These are phyloP conservation scores for Acleris sparsana DNA, from an alignment of 2,888 invertebrate species.

Conservation along the genomic window DNA sequence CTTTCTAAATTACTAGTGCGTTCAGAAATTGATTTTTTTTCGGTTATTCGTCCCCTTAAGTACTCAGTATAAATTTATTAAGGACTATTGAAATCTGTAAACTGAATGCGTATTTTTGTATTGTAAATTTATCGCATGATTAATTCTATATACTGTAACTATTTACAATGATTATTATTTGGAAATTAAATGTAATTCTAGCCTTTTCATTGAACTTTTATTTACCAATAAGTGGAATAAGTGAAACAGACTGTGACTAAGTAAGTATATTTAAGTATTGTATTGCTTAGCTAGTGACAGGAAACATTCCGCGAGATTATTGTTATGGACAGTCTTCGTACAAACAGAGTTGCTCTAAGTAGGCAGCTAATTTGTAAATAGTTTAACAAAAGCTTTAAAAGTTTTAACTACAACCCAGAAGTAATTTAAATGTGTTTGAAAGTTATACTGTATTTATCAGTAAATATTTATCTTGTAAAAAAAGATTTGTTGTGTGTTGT, in stretches of 20 bases:
- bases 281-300: conserved; percentile 74
- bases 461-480: not conserved
- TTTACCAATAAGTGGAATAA: conserved; percentile 46
- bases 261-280: conserved; percentile 69
- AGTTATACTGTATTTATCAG: no score
- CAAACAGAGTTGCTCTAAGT: conserved; percentile 7
- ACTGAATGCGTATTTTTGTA: conserved; percentile 75
- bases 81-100: conserved; percentile 40
- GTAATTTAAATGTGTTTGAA: no score
- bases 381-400: no score
- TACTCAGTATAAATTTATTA: conserved; percentile 19
- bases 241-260: conserved; percentile 44
- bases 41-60: not conserved
- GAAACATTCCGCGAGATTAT: conserved; percentile 74
- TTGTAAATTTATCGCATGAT: conserved; percentile 73
- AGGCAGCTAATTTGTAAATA: no score
- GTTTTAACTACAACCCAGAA: no score
- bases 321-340: conserved; percentile 43
- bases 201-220: conserved; percentile 54
- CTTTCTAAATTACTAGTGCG: conserved; percentile 12
- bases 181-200: conserved; percentile 76
- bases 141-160: conserved; percentile 69
- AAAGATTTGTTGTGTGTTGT: not conserved
- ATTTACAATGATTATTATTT: conserved; percentile 62
- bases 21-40: conserved; percentile 17